Percentiles rank a stretch among this genome's conserved stretches.
phyloP scores from a whole-genome alignment of 2,113 vertebrate species.

The Phylloscopus trochiloides region DNA sequence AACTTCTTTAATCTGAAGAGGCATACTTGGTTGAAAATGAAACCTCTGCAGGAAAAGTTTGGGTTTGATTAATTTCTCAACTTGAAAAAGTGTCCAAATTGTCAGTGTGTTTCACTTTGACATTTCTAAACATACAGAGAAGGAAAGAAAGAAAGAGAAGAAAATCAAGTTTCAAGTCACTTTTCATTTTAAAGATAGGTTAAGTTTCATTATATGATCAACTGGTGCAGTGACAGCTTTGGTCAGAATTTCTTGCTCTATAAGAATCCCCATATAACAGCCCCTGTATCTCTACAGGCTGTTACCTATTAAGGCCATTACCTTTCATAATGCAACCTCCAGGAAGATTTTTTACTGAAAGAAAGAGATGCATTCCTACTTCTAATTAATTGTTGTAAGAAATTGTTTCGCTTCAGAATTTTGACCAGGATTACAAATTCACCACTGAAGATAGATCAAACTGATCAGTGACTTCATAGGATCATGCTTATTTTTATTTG shows the following conservation, averaged over 20 bases:
- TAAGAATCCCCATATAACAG: background rate
- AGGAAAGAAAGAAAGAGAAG: background rate
- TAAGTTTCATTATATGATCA: background rate
- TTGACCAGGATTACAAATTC: background rate
- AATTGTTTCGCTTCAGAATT: background rate
- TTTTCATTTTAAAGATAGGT: background rate
- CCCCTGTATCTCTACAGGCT: background rate
- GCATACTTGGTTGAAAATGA: conserved; percentile 55
- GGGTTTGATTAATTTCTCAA: conserved; percentile 62
- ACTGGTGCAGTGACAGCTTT: background rate
- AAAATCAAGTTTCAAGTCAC: background rate
- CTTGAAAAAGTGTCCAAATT: conserved; percentile 21
- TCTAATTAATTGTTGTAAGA: background rate
- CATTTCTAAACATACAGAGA: conserved; percentile 11
- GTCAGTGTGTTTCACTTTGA: conserved; percentile 10
- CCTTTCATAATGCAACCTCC: background rate
- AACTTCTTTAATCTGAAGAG: conserved; percentile 53
- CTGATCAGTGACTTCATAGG: background rate
- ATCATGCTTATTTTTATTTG: background rate
- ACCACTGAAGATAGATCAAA: background rate
- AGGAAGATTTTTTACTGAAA: background rate
- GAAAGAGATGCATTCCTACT: background rate
- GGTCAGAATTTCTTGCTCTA: background rate
- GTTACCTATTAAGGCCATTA: background rate
- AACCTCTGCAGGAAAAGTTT: conserved; percentile 55